phyloP scores from a whole-genome alignment of 2,113 vertebrate species.

The Callaeas wilsoni region DNA sequence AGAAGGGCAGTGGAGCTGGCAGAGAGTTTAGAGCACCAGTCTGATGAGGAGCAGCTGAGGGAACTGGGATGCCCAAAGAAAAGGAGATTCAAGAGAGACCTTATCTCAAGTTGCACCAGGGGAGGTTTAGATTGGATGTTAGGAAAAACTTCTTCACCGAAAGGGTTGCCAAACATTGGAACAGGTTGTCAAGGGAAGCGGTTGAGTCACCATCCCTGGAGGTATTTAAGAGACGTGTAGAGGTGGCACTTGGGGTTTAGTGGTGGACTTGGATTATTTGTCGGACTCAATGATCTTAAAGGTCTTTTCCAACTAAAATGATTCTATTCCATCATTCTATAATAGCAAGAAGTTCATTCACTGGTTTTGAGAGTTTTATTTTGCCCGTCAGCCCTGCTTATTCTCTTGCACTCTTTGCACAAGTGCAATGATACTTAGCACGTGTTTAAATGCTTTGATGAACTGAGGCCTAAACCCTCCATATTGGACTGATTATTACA shows the following conservation, averaged over 20 bases:
- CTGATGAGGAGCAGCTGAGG: neutral
- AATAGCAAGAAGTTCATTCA: neutral
- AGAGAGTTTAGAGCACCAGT: neutral
- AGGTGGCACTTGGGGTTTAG: neutral
- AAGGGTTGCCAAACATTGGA: neutral
- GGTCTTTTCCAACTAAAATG: neutral
- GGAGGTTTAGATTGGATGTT: neutral
- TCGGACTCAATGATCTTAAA: neutral
- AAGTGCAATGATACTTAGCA: neutral
- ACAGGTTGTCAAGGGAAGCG: neutral
- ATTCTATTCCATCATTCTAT: neutral
- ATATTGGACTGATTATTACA: neutral
- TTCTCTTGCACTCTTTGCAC: neutral
- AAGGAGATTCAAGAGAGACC: neutral
- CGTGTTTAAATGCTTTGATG: neutral
- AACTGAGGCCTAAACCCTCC: neutral
- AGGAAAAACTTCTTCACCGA: neutral
- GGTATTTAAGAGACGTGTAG: accelerated
- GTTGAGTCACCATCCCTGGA: neutral
- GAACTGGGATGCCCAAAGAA: neutral
- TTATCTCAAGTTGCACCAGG: neutral
- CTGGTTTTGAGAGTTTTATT: neutral
- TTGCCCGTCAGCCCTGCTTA: neutral
- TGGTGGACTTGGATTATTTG: neutral
- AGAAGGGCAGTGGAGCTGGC: neutral